Percentiles rank a stretch among this genome's conserved stretches.
These are phyloP conservation scores for Monomorium pharaonis DNA, from an alignment of 1,140 invertebrate species.

Conservation along the genomic window DNA sequence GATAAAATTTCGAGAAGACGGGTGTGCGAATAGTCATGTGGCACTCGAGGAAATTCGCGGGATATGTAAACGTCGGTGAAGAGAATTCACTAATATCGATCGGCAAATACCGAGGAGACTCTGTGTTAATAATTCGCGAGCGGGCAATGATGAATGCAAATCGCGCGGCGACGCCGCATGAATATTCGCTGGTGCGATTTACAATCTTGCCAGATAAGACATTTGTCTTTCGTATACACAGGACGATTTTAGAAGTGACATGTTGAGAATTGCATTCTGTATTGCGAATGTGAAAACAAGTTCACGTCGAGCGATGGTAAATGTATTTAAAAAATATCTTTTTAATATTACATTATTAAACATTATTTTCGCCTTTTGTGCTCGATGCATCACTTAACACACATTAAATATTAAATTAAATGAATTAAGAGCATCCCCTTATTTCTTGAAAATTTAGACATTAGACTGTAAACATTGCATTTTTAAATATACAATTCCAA, in stretches of 20 bases:
- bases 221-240: slow-evolving; percentile 35
- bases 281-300: background rate
- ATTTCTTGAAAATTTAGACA: too few relatives aligned
- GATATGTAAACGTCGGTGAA: background rate
- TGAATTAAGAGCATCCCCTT: too few relatives aligned
- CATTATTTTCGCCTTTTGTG: background rate
- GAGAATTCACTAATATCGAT: slow-evolving; percentile 50
- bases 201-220: slow-evolving; percentile 56
- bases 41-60: slow-evolving; percentile 27
- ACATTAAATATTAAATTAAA: background rate
- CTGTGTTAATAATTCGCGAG: slow-evolving; percentile 57
- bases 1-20: background rate
- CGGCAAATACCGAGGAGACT: background rate
- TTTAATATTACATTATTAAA: background rate
- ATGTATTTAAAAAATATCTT: too few relatives aligned
- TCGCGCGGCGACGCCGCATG: slow-evolving; percentile 47
- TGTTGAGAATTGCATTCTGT: background rate
- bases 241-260: background rate
- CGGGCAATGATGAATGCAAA: slow-evolving; percentile 56
- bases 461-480: too few relatives aligned
- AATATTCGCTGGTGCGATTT: slow-evolving; percentile 55
- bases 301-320: background rate
- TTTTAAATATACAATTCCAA: too few relatives aligned
- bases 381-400: background rate
- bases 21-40: background rate